A percentile compares a stretch with the other conserved stretches of the same genome.
Conservation (phyloP, 2,113 vertebrate genomes). For the Antidorcas marsupialis region DNA sequence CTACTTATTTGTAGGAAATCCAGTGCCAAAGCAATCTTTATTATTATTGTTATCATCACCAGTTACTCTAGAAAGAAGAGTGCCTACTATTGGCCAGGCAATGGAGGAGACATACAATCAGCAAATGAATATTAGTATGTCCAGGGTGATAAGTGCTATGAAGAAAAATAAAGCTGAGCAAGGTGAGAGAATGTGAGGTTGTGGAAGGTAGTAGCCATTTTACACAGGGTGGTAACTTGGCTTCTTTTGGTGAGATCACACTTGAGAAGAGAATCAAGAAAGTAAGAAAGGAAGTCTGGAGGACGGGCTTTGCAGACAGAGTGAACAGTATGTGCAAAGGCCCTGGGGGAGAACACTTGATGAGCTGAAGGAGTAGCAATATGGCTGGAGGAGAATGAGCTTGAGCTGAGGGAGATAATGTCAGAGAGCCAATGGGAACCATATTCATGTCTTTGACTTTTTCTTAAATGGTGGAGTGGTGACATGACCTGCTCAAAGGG, state of each 20-base stretch:
- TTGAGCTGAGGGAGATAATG: not conserved
- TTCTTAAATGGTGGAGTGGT: not conserved
- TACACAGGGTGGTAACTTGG: not conserved
- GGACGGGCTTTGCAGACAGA: not conserved
- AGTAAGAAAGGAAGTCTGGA: not conserved
- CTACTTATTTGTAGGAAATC: not conserved
- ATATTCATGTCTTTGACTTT: not conserved
- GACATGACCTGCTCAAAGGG: not conserved
- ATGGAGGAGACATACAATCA: not conserved
- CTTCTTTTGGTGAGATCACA: not conserved
- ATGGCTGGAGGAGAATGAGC: not conserved
- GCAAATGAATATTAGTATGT: not conserved
- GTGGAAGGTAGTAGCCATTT: not conserved
- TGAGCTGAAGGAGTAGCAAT: not conserved
- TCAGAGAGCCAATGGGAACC: not conserved
- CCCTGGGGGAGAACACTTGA: not conserved
- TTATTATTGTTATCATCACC: not conserved
- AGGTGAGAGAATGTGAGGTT: not conserved
- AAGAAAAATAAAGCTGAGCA: not conserved
- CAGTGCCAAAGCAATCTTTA: not conserved
- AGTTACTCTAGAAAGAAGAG: not conserved
- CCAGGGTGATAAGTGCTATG: not conserved
- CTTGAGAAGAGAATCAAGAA: not conserved
- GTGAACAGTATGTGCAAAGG: not conserved
- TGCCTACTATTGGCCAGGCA: not conserved